phyloP scores from a whole-genome alignment of 2,113 vertebrate genomes.

The Pantherophis guttatus region DNA sequence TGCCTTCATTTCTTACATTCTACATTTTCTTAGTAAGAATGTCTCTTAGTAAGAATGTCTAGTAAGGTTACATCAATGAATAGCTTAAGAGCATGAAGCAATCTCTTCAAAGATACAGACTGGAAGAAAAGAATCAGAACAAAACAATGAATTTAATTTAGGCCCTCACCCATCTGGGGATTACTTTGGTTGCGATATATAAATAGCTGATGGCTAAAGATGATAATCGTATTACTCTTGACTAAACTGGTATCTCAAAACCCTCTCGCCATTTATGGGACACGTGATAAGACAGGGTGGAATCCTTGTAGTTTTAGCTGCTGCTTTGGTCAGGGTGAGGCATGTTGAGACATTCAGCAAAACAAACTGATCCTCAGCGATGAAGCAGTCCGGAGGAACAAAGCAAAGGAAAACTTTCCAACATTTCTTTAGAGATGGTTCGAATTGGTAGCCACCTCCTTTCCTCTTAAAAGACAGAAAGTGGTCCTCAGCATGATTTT shows the following conservation, averaged over 20 bases:
- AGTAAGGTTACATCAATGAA: not conserved
- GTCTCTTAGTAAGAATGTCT: not conserved
- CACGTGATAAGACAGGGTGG: not conserved
- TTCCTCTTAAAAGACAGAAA: not conserved
- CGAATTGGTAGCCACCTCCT: not conserved
- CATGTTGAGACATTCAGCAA: not conserved
- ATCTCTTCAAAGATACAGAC: not conserved
- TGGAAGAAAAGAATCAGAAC: not conserved
- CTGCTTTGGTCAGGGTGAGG: not conserved
- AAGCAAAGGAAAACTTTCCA: not conserved
- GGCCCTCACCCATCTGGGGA: not conserved
- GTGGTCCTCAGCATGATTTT: not conserved
- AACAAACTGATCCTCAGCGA: not conserved
- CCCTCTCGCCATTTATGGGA: not conserved
- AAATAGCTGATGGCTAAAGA: not conserved
- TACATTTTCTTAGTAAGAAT: not conserved
- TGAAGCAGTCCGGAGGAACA: not conserved
- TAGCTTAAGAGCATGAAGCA: not conserved
- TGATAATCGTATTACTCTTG: not conserved
- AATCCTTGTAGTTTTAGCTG: not conserved
- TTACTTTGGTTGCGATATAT: not conserved
- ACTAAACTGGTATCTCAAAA: not conserved
- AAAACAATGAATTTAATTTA: not conserved
- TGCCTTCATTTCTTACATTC: not conserved
- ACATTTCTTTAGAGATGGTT: not conserved